These are phyloP conservation scores for Anoplopoma fimbria DNA, from an alignment of 2,113 vertebrate genomes.

Conservation along the genomic window DNA sequence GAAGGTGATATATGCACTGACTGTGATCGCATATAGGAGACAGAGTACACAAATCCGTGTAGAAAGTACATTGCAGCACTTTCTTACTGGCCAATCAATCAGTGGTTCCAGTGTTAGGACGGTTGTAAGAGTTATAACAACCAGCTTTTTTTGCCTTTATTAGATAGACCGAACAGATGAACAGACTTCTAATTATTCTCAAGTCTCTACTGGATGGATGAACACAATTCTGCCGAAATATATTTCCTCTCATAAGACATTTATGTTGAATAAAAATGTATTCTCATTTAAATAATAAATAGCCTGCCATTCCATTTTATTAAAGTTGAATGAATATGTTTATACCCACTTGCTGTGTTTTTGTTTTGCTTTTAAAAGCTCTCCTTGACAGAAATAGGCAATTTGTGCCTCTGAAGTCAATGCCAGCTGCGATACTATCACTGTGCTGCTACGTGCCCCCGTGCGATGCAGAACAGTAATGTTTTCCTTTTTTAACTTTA, in stretches of 20 bases:
- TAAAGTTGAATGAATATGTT: constrained; percentile 46
- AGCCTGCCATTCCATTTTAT: constrained; percentile 21
- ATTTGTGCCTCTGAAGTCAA: constrained; percentile 42
- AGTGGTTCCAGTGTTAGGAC: background rate
- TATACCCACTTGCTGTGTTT: constrained; percentile 35
- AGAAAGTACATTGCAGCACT: background rate
- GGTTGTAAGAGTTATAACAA: background rate
- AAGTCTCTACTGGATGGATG: background rate
- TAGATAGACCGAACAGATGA: background rate
- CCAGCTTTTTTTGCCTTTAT: background rate
- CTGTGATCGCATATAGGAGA: constrained; percentile 2
- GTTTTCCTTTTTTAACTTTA: constrained; percentile 29
- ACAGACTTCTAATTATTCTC: background rate
- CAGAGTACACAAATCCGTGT: background rate
- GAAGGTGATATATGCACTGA: constrained; percentile 11
- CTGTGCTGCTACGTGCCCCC: constrained; percentile 4
- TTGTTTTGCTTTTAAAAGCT: constrained; percentile 55
- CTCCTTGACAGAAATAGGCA: constrained; percentile 56
- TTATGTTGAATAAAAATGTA: no score
- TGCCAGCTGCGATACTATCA: constrained; percentile 40
- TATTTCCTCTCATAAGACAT: no score
- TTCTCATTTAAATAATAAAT: constrained; percentile 52
- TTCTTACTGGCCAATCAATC: background rate
- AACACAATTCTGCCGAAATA: background rate
- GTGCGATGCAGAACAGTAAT: constrained; percentile 12